Conservation (phyloP, 2,888 invertebrate genomes). For the Schrankia costaestrigalis region DNA sequence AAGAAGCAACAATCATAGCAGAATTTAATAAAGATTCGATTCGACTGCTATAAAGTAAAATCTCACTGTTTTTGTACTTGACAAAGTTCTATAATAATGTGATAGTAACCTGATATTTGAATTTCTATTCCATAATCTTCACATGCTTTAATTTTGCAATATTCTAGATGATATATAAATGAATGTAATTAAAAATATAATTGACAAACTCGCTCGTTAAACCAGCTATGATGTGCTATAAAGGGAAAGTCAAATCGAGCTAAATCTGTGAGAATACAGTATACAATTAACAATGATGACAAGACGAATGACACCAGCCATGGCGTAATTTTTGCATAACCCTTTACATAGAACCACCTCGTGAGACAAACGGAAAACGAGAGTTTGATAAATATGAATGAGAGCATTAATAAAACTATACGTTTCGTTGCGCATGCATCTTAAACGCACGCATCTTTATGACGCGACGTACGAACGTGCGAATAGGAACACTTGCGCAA, state of each 20-base stretch:
- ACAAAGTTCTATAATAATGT: too few relatives aligned
- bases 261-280: slow-evolving; percentile 44
- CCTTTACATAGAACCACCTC: slow-evolving; percentile 29
- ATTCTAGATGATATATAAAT: too few relatives aligned
- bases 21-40: too few relatives aligned
- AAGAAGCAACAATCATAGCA: too few relatives aligned
- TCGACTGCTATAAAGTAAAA: too few relatives aligned
- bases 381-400: slow-evolving; percentile 31
- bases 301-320: slow-evolving; percentile 25
- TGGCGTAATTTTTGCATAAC: slow-evolving; percentile 65
- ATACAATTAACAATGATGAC: slow-evolving; percentile 42
- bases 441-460: slow-evolving; percentile 37
- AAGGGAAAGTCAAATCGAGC: slow-evolving; percentile 38
- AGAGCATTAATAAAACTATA: slow-evolving; percentile 28
- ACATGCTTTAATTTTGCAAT: too few relatives aligned
- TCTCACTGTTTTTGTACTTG: too few relatives aligned
- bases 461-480: slow-evolving; percentile 49
- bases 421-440: slow-evolving; percentile 29
- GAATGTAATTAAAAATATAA: too few relatives aligned
- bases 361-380: slow-evolving; percentile 45
- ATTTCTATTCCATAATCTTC: too few relatives aligned
- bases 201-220: slow-evolving; percentile 9
- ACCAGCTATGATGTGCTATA: slow-evolving; percentile 17
- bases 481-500: slow-evolving; percentile 72
- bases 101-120: too few relatives aligned